phyloP scores from a whole-genome alignment of 2,888 invertebrate genomes.

The Coleophora deauratella region DNA sequence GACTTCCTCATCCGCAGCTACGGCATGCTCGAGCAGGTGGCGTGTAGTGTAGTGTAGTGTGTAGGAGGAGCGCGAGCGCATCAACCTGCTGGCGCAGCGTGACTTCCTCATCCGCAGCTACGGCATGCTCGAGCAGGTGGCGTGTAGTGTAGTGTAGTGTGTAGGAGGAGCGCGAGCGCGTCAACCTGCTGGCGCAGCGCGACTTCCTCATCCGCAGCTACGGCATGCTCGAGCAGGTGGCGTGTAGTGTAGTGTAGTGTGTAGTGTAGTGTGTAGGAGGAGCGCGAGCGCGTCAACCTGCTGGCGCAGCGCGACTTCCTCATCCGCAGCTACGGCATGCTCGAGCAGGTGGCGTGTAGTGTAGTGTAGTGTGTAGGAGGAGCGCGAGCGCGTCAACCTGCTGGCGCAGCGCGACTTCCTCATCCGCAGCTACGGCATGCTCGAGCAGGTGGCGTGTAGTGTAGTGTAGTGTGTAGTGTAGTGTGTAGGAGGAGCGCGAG shows the following conservation, averaged over 20 bases:
- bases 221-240: slow-evolving; percentile 69
- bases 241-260: too few relatives aligned
- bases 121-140: slow-evolving; percentile 63
- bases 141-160: slow-evolving; percentile 10
- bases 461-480: too few relatives aligned
- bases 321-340: slow-evolving; percentile 71
- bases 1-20: slow-evolving; percentile 73
- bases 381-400: not conserved
- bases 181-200: slow-evolving; percentile 72
- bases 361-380: too few relatives aligned
- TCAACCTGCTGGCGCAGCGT: slow-evolving; percentile 73
- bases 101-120: slow-evolving; percentile 73
- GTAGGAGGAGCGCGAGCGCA: too few relatives aligned
- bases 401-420: not conserved
- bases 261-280: too few relatives aligned
- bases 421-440: not conserved
- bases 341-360: slow-evolving; percentile 58
- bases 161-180: too few relatives aligned
- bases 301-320: slow-evolving; percentile 73
- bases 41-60: not conserved
- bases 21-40: slow-evolving; percentile 69
- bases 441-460: not conserved
- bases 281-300: slow-evolving; percentile 69
- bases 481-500: too few relatives aligned
- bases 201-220: slow-evolving; percentile 73